A percentile compares a stretch with the other conserved stretches of the same genome.
phyloP scores from a whole-genome alignment of 1,140 invertebrate species.

The Oncopodura yosiiana region DNA sequence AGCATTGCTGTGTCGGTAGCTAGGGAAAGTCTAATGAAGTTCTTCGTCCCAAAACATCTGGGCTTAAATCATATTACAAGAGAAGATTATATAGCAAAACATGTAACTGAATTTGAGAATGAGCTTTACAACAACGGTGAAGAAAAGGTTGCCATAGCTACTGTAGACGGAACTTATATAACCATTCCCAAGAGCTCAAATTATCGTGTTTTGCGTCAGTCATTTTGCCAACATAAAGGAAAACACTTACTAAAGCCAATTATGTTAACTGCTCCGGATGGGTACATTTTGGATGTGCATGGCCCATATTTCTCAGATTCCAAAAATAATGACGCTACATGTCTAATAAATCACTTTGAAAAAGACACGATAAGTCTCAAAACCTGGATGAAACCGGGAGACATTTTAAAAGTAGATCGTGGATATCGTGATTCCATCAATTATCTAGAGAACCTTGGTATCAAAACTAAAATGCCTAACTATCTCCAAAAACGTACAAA shows the following conservation, averaged over 20 bases:
- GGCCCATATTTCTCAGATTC: conserved; percentile 30
- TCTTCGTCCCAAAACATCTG: background rate
- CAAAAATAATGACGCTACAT: conserved; percentile 26
- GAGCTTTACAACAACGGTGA: background rate
- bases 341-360: conserved; percentile 15
- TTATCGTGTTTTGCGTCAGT: conserved; percentile 9
- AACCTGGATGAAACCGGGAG: conserved; percentile 13
- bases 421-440: conserved; percentile 2
- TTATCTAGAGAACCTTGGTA: background rate
- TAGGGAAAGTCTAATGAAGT: background rate
- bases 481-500: conserved; percentile 21
- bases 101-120: background rate
- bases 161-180: conserved; percentile 23
- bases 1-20: background rate
- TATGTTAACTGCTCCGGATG: conserved; percentile 31
- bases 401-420: conserved; percentile 14
- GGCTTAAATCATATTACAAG: background rate
- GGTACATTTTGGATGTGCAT: conserved; percentile 29
- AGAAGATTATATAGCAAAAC: background rate
- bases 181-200: conserved; percentile 22
- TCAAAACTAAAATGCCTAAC: background rate
- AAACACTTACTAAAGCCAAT: conserved; percentile 22
- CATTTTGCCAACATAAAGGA: conserved; percentile 21
- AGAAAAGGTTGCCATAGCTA: background rate
- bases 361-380: conserved; percentile 4